Evolutionary conservation across 2,888 invertebrate genomes (phyloP).

Genomic region (Strigamia transsilvanica): DNA sequence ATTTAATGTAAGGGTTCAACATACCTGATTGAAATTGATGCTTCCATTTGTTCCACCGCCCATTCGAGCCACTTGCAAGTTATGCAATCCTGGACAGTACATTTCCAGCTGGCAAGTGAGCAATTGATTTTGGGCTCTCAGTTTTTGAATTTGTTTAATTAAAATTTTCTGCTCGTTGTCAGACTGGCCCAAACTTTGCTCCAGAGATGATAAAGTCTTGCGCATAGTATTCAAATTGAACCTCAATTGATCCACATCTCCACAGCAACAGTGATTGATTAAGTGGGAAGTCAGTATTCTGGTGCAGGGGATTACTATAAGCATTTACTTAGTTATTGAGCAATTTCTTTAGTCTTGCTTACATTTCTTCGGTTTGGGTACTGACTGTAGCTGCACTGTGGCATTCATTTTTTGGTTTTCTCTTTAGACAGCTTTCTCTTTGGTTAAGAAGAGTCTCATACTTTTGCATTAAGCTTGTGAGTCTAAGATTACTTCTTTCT

Average conservation of each 20-base stretch:
- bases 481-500: background rate
- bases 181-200: conserved; percentile 20
- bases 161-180: background rate
- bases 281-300: background rate
- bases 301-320: background rate
- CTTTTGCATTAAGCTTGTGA: background rate
- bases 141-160: background rate
- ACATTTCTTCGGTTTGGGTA: conserved; percentile 6
- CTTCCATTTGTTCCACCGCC: background rate
- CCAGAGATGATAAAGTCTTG: background rate
- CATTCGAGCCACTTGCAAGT: background rate
- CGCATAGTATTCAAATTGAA: background rate
- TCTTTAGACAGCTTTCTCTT: background rate
- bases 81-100: background rate
- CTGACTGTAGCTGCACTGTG: background rate
- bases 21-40: background rate
- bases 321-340: background rate
- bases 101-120: background rate
- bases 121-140: background rate
- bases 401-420: background rate
- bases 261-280: background rate
- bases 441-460: background rate
- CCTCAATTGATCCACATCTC: conserved; percentile 28
- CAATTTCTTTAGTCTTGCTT: background rate
- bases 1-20: background rate